phyloP scores from a whole-genome alignment of 2,888 invertebrate genomes.

The Aphrophora alni region DNA sequence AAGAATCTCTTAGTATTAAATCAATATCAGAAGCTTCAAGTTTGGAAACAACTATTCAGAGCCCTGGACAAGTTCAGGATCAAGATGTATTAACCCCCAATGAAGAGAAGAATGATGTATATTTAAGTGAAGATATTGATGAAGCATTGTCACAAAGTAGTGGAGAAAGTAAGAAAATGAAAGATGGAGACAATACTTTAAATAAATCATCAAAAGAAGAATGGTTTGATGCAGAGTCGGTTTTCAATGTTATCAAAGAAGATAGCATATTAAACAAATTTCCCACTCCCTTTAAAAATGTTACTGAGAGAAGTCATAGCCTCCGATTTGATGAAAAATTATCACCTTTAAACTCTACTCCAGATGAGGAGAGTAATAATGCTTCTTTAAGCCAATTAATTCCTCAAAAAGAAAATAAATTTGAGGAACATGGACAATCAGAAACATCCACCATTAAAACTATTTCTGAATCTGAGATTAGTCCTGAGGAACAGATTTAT shows the following conservation, averaged over 20 bases:
- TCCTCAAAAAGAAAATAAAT: neutral
- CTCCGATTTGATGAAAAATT: neutral
- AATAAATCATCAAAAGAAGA: neutral
- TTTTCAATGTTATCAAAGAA: neutral
- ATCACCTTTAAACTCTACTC: neutral
- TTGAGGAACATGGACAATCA: neutral
- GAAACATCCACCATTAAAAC: neutral
- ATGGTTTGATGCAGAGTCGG: conserved; percentile 11
- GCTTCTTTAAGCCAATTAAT: neutral
- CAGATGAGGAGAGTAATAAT: neutral
- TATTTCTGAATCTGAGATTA: neutral
- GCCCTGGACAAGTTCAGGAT: conserved; percentile 18
- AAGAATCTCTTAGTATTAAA: conserved; percentile 37
- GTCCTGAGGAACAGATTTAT: neutral
- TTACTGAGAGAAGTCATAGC: neutral
- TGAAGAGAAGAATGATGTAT: neutral
- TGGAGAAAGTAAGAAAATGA: neutral
- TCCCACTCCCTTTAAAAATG: neutral
- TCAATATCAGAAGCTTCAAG: conserved; percentile 44
- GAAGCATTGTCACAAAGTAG: neutral
- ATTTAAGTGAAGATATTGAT: conserved; percentile 7
- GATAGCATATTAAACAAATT: neutral
- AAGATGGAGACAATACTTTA: neutral
- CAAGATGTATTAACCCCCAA: neutral
- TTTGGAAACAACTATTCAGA: conserved; percentile 42